phyloP scores from a whole-genome alignment of 1,140 invertebrate genomes.

The Argopecten irradians region DNA sequence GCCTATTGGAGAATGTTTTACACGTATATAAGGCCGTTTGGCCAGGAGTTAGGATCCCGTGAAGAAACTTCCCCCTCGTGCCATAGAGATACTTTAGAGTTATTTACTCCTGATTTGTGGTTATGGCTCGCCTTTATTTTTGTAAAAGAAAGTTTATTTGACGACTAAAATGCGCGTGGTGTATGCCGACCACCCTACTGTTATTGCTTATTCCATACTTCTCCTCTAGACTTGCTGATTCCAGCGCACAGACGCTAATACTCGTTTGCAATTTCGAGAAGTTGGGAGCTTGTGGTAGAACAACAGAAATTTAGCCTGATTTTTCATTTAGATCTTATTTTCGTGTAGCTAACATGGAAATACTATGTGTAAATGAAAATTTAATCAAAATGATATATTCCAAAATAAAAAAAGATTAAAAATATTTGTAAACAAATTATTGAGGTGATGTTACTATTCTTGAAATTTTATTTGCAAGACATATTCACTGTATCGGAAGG shows the following conservation, averaged over 20 bases:
- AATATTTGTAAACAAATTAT: too few relatives aligned
- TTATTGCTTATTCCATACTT: not conserved
- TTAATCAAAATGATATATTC: too few relatives aligned
- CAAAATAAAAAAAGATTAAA: too few relatives aligned
- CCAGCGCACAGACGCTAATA: not conserved
- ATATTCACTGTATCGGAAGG: too few relatives aligned
- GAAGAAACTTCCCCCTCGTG: not conserved
- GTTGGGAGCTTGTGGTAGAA: not conserved
- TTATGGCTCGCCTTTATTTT: slow-evolving; percentile 9
- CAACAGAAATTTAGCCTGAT: not conserved
- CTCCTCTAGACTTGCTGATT: too few relatives aligned
- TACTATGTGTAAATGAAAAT: too few relatives aligned
- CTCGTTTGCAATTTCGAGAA: not conserved
- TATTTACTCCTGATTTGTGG: not conserved
- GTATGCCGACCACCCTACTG: not conserved
- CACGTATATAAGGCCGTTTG: not conserved
- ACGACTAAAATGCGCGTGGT: not conserved
- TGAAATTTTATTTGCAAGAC: too few relatives aligned
- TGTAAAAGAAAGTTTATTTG: slow-evolving; percentile 23
- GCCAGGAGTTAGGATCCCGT: not conserved
- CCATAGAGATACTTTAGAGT: not conserved
- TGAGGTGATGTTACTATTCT: too few relatives aligned
- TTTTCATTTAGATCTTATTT: not conserved
- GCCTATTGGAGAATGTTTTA: not conserved
- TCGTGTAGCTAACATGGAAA: too few relatives aligned